phyloP scores from a whole-genome alignment of 2,113 vertebrate species.

The Limanda limanda region DNA sequence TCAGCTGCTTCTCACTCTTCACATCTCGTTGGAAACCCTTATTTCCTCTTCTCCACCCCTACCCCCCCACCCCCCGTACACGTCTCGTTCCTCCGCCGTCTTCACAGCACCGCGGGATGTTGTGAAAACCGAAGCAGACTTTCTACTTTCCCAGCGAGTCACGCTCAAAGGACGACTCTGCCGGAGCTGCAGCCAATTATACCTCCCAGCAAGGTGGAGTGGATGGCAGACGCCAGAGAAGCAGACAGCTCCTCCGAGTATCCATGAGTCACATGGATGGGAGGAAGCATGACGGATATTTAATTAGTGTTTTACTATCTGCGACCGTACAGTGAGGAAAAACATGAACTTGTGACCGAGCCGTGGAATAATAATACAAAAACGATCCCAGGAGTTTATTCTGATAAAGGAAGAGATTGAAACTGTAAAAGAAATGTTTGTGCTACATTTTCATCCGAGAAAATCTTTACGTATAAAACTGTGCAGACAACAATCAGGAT shows the following conservation, averaged over 20 bases:
- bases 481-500: too few relatives aligned
- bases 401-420: not conserved
- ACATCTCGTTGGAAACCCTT: not conserved
- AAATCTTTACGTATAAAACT: too few relatives aligned
- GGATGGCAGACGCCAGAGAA: not conserved
- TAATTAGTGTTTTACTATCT: slow-evolving; percentile 3
- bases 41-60: not conserved
- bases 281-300: not conserved
- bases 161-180: slow-evolving; percentile 21
- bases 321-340: not conserved
- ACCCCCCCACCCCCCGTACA: not conserved
- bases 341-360: not conserved
- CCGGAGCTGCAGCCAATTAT: slow-evolving; percentile 40
- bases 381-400: not conserved
- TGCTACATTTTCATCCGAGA: not conserved
- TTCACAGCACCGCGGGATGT: not conserved
- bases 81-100: not conserved
- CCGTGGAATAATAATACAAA: not conserved
- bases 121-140: not conserved
- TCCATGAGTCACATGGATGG: not conserved
- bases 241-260: not conserved
- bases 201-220: slow-evolving; percentile 42
- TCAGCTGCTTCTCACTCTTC: not conserved
- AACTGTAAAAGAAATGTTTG: not conserved
- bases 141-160: not conserved